These are phyloP conservation scores for Hippocampus barbouri DNA, from an alignment of 2,113 vertebrate species.

Conservation along the genomic window DNA sequence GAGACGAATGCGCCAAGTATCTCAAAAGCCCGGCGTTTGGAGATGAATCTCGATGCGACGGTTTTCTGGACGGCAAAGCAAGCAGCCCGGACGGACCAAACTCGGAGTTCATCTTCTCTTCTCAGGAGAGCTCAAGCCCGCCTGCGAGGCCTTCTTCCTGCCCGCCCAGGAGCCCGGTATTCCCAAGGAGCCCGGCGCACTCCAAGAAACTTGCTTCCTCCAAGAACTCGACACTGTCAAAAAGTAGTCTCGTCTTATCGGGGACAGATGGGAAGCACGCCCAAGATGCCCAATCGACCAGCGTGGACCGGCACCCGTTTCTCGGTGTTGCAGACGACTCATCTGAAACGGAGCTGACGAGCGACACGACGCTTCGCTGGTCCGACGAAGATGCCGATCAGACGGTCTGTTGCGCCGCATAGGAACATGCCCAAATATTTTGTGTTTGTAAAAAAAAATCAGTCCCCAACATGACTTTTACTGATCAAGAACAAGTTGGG, in stretches of 20 bases:
- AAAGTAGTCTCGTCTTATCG: not conserved
- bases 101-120: slow-evolving; percentile 43
- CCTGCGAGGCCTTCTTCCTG: slow-evolving; percentile 7
- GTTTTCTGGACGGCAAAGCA: not conserved
- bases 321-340: slow-evolving; percentile 7
- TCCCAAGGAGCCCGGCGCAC: slow-evolving; percentile 25
- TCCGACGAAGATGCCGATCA: slow-evolving; percentile 54
- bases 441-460: too few relatives aligned
- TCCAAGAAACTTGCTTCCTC: not conserved
- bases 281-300: not conserved
- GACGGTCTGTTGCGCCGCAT: slow-evolving; percentile 27
- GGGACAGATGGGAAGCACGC: not conserved
- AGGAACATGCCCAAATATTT: not conserved
- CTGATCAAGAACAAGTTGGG: too few relatives aligned
- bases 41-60: not conserved
- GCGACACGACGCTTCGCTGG: slow-evolving; percentile 56
- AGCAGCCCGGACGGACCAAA: slow-evolving; percentile 52
- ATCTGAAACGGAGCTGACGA: not conserved
- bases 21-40: slow-evolving; percentile 37
- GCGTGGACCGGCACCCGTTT: rapidly evolving
- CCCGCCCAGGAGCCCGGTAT: slow-evolving; percentile 17
- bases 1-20: not conserved
- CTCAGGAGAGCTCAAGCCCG: slow-evolving; percentile 44
- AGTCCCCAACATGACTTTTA: too few relatives aligned
- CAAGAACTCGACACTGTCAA: not conserved